phyloP scores from a whole-genome alignment of 2,797 vertebrate species.

The Lophura swinhoii region DNA sequence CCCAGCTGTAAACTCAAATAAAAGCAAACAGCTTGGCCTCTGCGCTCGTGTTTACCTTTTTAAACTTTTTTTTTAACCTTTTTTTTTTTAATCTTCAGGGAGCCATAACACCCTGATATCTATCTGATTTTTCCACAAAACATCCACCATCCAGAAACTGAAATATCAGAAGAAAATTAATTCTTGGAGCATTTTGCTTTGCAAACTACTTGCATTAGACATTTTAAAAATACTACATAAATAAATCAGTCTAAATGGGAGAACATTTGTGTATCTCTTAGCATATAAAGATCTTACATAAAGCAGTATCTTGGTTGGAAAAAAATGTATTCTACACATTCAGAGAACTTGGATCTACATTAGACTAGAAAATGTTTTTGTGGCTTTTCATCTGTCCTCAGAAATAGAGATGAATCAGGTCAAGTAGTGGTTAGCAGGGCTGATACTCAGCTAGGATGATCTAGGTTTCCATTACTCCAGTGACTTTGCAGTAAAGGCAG shows the following conservation, averaged over 20 bases:
- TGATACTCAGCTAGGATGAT: neutral
- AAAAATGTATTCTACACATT: neutral
- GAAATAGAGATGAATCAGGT: neutral
- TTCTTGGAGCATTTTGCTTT: neutral
- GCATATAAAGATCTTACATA: neutral
- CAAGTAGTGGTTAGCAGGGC: neutral
- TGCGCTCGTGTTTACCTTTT: neutral
- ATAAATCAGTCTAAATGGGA: neutral
- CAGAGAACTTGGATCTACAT: neutral
- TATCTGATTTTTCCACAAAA: neutral
- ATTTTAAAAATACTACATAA: neutral
- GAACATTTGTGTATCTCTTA: neutral
- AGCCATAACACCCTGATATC: neutral
- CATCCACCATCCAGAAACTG: neutral
- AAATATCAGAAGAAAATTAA: neutral
- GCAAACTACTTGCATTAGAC: neutral
- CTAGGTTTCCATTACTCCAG: neutral
- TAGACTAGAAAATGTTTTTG: neutral
- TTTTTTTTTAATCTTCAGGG: neutral
- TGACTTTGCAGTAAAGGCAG: neutral
- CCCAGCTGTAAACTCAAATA: slow-evolving; percentile 6
- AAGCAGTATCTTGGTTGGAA: neutral
- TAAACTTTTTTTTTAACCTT: neutral
- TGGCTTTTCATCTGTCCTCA: neutral
- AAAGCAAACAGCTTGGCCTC: slow-evolving; percentile 24